These are phyloP conservation scores for Orius insidiosus DNA, from an alignment of 1,140 invertebrate genomes.

Conservation along the genomic window DNA sequence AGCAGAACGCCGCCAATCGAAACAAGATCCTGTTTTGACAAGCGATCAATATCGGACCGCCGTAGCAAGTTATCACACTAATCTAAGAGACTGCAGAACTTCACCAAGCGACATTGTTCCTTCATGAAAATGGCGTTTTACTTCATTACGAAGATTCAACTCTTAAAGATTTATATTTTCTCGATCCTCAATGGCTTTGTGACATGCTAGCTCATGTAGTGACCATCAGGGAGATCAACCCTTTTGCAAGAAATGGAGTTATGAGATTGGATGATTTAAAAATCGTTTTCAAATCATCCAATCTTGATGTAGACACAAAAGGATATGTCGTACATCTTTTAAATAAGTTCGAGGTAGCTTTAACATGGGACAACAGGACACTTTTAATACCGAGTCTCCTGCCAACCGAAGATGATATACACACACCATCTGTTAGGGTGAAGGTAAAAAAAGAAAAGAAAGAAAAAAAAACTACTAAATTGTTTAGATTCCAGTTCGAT, in stretches of 20 bases:
- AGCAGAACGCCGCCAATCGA: slow-evolving; percentile 41
- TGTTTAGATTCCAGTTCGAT: slow-evolving; percentile 33
- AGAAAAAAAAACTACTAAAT: too few species aligned
- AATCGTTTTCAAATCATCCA: slow-evolving; percentile 70
- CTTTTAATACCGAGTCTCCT: slow-evolving; percentile 83
- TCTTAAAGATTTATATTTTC: slow-evolving; percentile 82
- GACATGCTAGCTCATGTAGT: slow-evolving; percentile 94
- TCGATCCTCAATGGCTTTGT: slow-evolving; percentile 97
- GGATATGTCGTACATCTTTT: slow-evolving; percentile 72
- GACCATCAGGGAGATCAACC: slow-evolving; percentile 89
- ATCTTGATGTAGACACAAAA: slow-evolving; percentile 30
- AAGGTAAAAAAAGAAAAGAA: too few species aligned
- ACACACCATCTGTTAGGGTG: slow-evolving; percentile 19
- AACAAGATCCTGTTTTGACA: slow-evolving; percentile 72
- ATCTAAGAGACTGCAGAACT: slow-evolving; percentile 61
- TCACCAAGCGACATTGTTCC: slow-evolving; percentile 86
- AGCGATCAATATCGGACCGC: slow-evolving; percentile 65
- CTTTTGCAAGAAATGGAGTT: slow-evolving; percentile 74
- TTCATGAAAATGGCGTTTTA: slow-evolving; percentile 96
- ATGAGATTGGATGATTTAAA: slow-evolving; percentile 91
- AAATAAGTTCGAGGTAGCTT: slow-evolving; percentile 93
- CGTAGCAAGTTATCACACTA: slow-evolving; percentile 39
- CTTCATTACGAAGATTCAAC: slow-evolving; percentile 95
- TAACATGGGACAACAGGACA: slow-evolving; percentile 88
- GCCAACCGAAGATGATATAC: slow-evolving; percentile 57